Conservation (phyloP, 2,113 vertebrate genomes). For the Colius striatus region DNA sequence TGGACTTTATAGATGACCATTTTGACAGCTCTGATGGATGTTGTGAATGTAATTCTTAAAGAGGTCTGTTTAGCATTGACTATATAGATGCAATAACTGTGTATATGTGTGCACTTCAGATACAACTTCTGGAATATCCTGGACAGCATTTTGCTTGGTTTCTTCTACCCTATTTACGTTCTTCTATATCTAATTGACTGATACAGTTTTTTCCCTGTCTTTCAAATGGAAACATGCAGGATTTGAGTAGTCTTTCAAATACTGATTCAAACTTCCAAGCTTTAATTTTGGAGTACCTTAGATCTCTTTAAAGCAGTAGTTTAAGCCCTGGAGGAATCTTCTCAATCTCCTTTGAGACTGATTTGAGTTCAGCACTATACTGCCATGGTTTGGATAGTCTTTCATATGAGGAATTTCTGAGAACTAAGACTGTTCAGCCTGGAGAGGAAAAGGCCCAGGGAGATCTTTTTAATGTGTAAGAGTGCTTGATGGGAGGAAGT, state of each 20-base stretch:
- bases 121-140: background rate
- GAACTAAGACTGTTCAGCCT: background rate
- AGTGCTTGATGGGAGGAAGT: background rate
- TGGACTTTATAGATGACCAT: background rate
- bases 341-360: background rate
- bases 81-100: background rate
- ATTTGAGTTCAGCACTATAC: background rate
- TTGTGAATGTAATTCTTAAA: background rate
- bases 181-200: background rate
- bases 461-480: background rate
- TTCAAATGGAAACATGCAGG: background rate
- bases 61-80: background rate
- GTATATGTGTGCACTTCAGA: background rate
- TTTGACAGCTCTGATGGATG: background rate
- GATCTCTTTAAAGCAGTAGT: background rate
- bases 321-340: background rate
- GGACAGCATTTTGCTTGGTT: background rate
- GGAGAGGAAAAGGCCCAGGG: background rate
- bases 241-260: background rate
- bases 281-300: slow-evolving; percentile 32
- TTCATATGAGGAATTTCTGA: background rate
- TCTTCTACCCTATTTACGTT: background rate
- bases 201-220: background rate
- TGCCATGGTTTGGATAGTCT: background rate
- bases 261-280: background rate